These are phyloP conservation scores for Dicycla oo DNA, from an alignment of 2,888 invertebrate species.

Conservation along the genomic window DNA sequence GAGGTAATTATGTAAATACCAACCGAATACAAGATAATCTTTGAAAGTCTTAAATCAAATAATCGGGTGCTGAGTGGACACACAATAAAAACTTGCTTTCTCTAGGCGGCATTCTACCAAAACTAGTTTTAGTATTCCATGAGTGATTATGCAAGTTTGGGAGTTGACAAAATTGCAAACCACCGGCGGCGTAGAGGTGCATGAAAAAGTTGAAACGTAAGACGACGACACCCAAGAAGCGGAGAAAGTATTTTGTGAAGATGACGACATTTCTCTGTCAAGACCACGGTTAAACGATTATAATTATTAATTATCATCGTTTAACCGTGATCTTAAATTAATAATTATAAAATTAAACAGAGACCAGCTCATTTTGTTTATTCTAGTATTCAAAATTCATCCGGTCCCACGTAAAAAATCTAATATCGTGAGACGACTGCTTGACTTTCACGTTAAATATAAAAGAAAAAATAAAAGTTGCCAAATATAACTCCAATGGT, in stretches of 20 bases:
- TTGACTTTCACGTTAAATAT: conserved; percentile 70
- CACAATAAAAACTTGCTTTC: conserved; percentile 80
- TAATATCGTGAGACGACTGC: conserved; percentile 18
- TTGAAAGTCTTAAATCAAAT: conserved; percentile 70
- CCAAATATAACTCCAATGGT: conserved; percentile 73
- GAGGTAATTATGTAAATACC: conserved; percentile 65
- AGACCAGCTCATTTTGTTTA: conserved; percentile 54
- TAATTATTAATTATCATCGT: conserved; percentile 75
- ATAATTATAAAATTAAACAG: conserved; percentile 71
- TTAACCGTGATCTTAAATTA: no score
- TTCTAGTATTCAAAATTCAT: conserved; percentile 33
- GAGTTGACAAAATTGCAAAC: conserved; percentile 82
- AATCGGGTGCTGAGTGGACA: conserved; percentile 66
- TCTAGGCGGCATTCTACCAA: conserved; percentile 78
- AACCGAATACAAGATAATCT: conserved; percentile 61
- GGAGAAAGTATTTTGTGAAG: conserved; percentile 80
- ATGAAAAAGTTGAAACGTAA: conserved; percentile 80
- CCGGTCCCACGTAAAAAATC: conserved; percentile 25
- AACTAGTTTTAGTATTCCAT: conserved; percentile 80
- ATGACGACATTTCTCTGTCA: conserved; percentile 71
- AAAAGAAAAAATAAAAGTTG: conserved; percentile 66
- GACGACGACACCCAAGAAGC: conserved; percentile 73
- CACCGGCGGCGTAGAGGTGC: conserved; percentile 63
- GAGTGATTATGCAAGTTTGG: conserved; percentile 81
- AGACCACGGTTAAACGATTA: conserved; percentile 66